Base-by-base conservation (phyloP, 2,888 invertebrate genomes). In the Cyrtodaria siliqua region DNA sequence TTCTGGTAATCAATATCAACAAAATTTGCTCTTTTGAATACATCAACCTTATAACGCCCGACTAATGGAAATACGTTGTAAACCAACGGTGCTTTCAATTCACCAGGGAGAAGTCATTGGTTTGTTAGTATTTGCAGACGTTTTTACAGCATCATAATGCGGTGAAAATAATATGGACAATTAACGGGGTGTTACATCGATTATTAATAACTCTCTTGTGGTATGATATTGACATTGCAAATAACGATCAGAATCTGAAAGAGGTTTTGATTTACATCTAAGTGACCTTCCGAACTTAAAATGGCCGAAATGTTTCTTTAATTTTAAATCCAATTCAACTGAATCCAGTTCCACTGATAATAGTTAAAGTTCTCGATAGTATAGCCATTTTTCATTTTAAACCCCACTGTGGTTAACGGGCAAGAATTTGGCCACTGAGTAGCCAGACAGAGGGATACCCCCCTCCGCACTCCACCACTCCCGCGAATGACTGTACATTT, bases 61-160 rank as follows among this genome's bases (percentile, higher is more conserved):
- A 33, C 71, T 79, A 79, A 79, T 79, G 79, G 75, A 68, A 75
- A 63, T 60, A 26, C 68, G 75, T 47, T 79, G 79, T 79, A 59
- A 77, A 63, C 63, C 61, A 20, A 14, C 27, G 49, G 55, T 62
- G 53, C 56, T 52, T 77, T 52, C 40, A 60, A 63, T 24, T 71
- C 72, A 44, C 68, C 8, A 24, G 70, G 68, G 71, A 63, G 53
- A 59, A 42, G 27, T 68, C 67, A 72, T 71, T 64, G 47, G 64
- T 56, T 49, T 67, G 64, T 79, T 79, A 75, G 72, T 75, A 72
- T 67, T 68, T 4, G 64, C 24, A 55, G 42, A 60, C 68, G 52
- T 57, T 67, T 62, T 62, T 64, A 75, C 60, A 47, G 47, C 61
- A 59, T 50, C 57, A 38, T 59, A 66, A 64, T 59, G 56, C 59